A percentile compares a stretch with the other conserved stretches of the same genome.
These are phyloP conservation scores for Pungitius pungitius DNA, from an alignment of 2,113 vertebrate genomes.

Conservation along the genomic window DNA sequence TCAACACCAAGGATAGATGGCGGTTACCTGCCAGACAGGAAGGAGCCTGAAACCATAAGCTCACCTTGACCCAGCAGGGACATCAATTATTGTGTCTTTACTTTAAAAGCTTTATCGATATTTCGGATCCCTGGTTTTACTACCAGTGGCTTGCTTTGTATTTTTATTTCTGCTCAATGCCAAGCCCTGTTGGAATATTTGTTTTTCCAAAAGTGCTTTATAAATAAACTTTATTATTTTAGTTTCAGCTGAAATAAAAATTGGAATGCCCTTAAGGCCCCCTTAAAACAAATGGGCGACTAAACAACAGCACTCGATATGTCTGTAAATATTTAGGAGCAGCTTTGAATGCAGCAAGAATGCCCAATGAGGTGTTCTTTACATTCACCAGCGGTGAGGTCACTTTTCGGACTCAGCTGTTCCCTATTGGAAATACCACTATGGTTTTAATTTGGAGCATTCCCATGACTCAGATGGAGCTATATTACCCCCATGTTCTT, in stretches of 20 bases:
- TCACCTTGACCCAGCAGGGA: not conserved
- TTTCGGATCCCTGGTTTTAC: conserved; percentile 9
- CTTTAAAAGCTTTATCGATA: conserved; percentile 16
- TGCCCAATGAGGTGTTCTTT: conserved; percentile 38
- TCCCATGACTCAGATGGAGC: conserved; percentile 35
- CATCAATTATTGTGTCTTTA: not conserved
- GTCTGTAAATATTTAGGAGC: conserved; percentile 31
- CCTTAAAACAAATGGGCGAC: conserved; percentile 22
- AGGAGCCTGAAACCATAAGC: not conserved
- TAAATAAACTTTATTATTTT: conserved; percentile 26
- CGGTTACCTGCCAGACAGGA: not conserved
- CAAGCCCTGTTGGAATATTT: conserved; percentile 8
- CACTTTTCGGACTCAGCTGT: conserved; percentile 39
- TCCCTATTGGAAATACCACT: conserved; percentile 45
- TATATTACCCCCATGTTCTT: conserved; percentile 10
- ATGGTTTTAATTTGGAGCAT: conserved; percentile 29
- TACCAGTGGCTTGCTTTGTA: not conserved
- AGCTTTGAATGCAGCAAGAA: conserved; percentile 16
- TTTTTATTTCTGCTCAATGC: not conserved
- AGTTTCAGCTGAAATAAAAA: conserved; percentile 28
- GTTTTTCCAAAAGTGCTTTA: conserved; percentile 7
- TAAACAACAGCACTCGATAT: conserved; percentile 27
- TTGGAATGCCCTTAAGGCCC: conserved; percentile 4
- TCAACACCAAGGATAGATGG: not conserved
- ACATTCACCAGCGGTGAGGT: conserved; percentile 48